These are phyloP conservation scores for Drosophila vallismaia DNA, from an alignment of 2,888 invertebrate genomes.

Conservation along the genomic window DNA sequence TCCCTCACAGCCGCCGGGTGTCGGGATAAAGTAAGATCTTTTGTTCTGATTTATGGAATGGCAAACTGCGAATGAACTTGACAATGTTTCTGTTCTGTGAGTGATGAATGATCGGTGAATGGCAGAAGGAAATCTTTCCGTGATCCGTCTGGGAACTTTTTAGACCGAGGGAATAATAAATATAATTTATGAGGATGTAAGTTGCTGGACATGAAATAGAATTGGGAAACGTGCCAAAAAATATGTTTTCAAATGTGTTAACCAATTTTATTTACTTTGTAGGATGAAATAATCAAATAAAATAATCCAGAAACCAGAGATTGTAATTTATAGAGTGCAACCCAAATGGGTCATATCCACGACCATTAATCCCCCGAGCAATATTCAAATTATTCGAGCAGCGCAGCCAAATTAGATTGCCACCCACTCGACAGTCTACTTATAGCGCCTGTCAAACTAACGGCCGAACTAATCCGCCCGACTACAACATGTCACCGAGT, in stretches of 20 bases:
- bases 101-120: slow-evolving; percentile 35
- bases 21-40: slow-evolving; percentile 20
- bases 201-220: slow-evolving; percentile 1
- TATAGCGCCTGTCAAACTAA: slow-evolving; percentile 50
- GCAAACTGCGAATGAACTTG: slow-evolving; percentile 29
- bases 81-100: slow-evolving; percentile 12
- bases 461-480: slow-evolving; percentile 69
- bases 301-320: not conserved
- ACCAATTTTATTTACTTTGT: not conserved
- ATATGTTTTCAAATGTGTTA: not conserved
- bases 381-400: slow-evolving; percentile 43
- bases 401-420: slow-evolving; percentile 38
- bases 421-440: slow-evolving; percentile 37
- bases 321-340: slow-evolving; percentile 37
- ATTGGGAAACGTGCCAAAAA: not conserved
- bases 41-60: slow-evolving; percentile 20
- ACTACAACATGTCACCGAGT: slow-evolving; percentile 65
- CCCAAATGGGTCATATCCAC: slow-evolving; percentile 38
- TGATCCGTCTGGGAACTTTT: slow-evolving; percentile 15
- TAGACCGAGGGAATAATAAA: not conserved
- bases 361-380: slow-evolving; percentile 37
- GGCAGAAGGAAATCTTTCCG: not conserved
- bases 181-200: slow-evolving; percentile 3
- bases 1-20: not conserved
- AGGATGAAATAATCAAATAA: not conserved